Percentiles rank a stretch among this genome's conserved stretches.
These are phyloP conservation scores for Morpho deidamia DNA, from an alignment of 2,888 invertebrate genomes.

Conservation along the genomic window DNA sequence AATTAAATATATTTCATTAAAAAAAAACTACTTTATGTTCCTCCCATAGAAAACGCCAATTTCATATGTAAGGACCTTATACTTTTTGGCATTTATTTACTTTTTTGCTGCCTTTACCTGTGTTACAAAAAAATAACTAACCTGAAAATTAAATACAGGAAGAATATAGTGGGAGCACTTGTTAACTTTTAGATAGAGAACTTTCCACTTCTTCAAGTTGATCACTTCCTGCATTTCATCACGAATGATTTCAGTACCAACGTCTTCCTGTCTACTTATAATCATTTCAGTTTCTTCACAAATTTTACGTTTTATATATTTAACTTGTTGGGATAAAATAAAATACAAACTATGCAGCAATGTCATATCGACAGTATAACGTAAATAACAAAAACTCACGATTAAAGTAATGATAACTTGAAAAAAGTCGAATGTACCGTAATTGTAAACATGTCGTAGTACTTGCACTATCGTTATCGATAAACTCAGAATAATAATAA, in stretches of 20 bases:
- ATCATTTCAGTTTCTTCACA: background rate
- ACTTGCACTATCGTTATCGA: too few relatives aligned
- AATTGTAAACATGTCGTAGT: too few relatives aligned
- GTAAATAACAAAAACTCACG: background rate
- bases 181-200: background rate
- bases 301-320: background rate
- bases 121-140: background rate
- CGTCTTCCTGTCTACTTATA: background rate
- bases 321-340: background rate
- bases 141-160: constrained; percentile 6
- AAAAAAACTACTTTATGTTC: too few relatives aligned
- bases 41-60: too few relatives aligned
- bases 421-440: too few relatives aligned
- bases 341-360: background rate
- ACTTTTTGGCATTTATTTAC: too few relatives aligned
- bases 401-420: too few relatives aligned
- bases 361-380: background rate
- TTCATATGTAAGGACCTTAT: too few relatives aligned
- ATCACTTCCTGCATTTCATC: too few relatives aligned
- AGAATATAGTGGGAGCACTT: background rate
- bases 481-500: background rate
- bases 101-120: too few relatives aligned
- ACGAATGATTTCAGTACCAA: too few relatives aligned
- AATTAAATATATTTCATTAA: too few relatives aligned
- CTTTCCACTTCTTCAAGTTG: background rate